Evolutionary conservation across 1,140 invertebrate species (phyloP), one percentile per base, ranked within the genome.

Genomic region (Oppia nitens): DNA sequence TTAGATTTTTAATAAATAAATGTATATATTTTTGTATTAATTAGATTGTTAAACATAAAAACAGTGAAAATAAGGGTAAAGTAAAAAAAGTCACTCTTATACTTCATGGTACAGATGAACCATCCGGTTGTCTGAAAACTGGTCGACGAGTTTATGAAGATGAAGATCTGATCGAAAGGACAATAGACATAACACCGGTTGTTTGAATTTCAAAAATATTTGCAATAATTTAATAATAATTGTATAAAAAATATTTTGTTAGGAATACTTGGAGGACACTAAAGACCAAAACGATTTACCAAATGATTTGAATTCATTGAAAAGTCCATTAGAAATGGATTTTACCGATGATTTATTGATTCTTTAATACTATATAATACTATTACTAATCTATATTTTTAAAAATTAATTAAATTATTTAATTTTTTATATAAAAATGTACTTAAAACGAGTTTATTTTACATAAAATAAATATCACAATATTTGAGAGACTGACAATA

Each of bases 91-190:
- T 79, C 1, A 73, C 66, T 24, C 65, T 86, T 47, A 73, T 80
- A 47, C 64, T 87, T 2, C 81, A 86, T 65, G 85, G 85, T 24
- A 85, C 83, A 0, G 73, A 73, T 63, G 68, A 77, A 50, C 72
- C 72, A 53, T 84, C 84, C 0, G 61, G 66, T 12, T 79, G 85
- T 61, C 77, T 80, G 23, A 17, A 54, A 65, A 26, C 64, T 65
- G 17, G 49, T 40, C 14, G 53, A 59, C 9, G 69, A 68, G 50
- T 55, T 6, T 32, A 56, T 45, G 9, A 29, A 56, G 11, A 61
- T 57, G 47, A 59, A 54, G 53, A 60, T 40, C 24, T 47, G 17
- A 55, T 62, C 21, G 14, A 21, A 20, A 12, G 3, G 52, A 23
- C 32, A 17, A 49, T 63, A 32, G 45, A 63, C 21, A 56, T 14